Percentiles rank a stretch among this genome's conserved stretches.
Evolutionary conservation across 2,113 vertebrate species (phyloP).

Genomic region (Chionomys nivalis): DNA sequence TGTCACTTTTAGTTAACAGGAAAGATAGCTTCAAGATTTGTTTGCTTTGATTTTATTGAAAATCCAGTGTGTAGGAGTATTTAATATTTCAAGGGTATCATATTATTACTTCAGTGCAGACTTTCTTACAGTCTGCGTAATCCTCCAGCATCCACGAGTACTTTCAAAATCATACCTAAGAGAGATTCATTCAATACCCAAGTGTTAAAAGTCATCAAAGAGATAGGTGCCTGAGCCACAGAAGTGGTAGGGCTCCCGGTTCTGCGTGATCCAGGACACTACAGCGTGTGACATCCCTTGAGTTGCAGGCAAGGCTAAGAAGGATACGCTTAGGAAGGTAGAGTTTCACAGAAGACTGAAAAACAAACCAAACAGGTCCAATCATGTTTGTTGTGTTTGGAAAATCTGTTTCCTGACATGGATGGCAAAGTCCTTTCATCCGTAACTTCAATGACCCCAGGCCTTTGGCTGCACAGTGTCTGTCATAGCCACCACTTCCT

Average conservation of each 20-base stretch:
- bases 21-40: constrained; percentile 82
- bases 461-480: not conserved
- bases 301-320: constrained; percentile 22
- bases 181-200: constrained; percentile 34
- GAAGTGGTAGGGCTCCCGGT: not conserved
- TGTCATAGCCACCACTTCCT: not conserved
- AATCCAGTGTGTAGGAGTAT: constrained; percentile 44
- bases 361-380: not conserved
- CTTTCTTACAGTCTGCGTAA: constrained; percentile 59
- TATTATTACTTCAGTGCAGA: constrained; percentile 56
- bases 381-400: not conserved
- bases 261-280: not conserved
- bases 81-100: constrained; percentile 70
- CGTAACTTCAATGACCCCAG: not conserved
- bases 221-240: constrained; percentile 11
- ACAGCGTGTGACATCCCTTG: not conserved
- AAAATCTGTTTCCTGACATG: constrained; percentile 20
- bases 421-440: not conserved
- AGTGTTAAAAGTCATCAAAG: constrained; percentile 17
- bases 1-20: constrained; percentile 79
- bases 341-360: not conserved
- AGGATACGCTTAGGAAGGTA: not conserved
- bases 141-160: constrained; percentile 22
- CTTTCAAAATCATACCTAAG: constrained; percentile 68
- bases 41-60: constrained; percentile 80